Percentiles rank a stretch among this genome's conserved stretches.
phyloP scores from a whole-genome alignment of 2,888 invertebrate genomes.

The Coenonympha arcania region DNA sequence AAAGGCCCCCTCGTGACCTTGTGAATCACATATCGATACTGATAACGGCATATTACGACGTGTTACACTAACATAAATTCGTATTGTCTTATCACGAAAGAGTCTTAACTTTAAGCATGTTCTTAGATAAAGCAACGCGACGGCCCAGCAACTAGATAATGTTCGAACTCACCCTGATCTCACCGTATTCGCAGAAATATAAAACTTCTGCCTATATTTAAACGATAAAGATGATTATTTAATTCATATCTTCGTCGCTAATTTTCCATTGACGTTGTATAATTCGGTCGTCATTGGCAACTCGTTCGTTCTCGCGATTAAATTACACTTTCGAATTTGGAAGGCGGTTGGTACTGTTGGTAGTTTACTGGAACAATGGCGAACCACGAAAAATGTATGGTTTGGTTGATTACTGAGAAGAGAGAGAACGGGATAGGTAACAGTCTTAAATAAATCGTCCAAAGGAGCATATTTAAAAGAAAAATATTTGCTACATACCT shows the following conservation, averaged over 20 bases:
- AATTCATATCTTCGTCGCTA: conserved; percentile 7
- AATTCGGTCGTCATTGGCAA: background rate
- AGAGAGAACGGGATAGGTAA: no score
- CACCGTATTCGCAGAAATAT: conserved; percentile 15
- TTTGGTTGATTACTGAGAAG: no score
- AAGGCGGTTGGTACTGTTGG: background rate
- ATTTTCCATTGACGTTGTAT: conserved; percentile 15
- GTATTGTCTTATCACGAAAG: conserved; percentile 66
- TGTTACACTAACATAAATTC: conserved; percentile 71
- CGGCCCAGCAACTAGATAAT: conserved; percentile 63
- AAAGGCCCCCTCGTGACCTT: conserved; percentile 55
- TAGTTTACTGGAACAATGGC: no score
- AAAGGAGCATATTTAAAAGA: no score
- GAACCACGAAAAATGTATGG: no score
- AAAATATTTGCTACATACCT: no score
- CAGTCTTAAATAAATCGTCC: no score
- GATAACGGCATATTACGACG: conserved; percentile 64
- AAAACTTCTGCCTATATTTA: no score
- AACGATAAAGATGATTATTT: conserved; percentile 15
- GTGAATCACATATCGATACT: conserved; percentile 53
- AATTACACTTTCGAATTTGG: background rate
- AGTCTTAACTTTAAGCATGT: conserved; percentile 41
- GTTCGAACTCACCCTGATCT: conserved; percentile 29
- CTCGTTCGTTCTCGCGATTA: background rate
- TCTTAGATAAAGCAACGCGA: conserved; percentile 41